Conservation (phyloP, 2,888 invertebrate species). For the Cremastinae sp. region DNA sequence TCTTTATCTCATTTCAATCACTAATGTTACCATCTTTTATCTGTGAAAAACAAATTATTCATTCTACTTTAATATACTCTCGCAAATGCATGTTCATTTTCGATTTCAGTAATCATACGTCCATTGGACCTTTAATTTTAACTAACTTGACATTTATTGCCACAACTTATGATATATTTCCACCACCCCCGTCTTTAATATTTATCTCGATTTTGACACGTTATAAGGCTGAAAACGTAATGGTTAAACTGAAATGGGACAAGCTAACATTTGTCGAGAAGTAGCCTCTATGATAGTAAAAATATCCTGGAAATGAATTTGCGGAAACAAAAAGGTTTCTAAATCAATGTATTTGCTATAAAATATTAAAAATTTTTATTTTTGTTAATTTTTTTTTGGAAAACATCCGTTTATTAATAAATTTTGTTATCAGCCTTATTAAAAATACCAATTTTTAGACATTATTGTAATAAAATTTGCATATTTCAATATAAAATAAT, state of each 20-base stretch:
- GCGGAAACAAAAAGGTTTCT: slow-evolving; percentile 72
- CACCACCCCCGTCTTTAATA: slow-evolving; percentile 35
- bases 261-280: slow-evolving; percentile 50
- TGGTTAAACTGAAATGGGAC: slow-evolving; percentile 43
- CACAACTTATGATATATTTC: slow-evolving; percentile 73
- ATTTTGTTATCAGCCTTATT: too few relatives aligned
- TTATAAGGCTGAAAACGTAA: slow-evolving; percentile 27
- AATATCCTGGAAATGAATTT: slow-evolving; percentile 74
- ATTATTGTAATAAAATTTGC: too few relatives aligned
- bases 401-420: too few relatives aligned
- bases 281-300: slow-evolving; percentile 58
- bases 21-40: slow-evolving; percentile 32
- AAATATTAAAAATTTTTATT: too few relatives aligned
- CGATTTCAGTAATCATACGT: slow-evolving; percentile 66
- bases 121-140: slow-evolving; percentile 77
- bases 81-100: slow-evolving; percentile 74
- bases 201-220: slow-evolving; percentile 30
- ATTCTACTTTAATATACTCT: slow-evolving; percentile 48
- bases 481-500: too few relatives aligned
- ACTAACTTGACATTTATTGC: slow-evolving; percentile 80
- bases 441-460: too few relatives aligned
- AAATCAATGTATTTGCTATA: slow-evolving; percentile 70
- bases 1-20: slow-evolving; percentile 5
- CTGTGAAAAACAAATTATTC: slow-evolving; percentile 18
- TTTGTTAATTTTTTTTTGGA: too few relatives aligned